phyloP scores from a whole-genome alignment of 2,113 vertebrate species.

The Channa maculata region DNA sequence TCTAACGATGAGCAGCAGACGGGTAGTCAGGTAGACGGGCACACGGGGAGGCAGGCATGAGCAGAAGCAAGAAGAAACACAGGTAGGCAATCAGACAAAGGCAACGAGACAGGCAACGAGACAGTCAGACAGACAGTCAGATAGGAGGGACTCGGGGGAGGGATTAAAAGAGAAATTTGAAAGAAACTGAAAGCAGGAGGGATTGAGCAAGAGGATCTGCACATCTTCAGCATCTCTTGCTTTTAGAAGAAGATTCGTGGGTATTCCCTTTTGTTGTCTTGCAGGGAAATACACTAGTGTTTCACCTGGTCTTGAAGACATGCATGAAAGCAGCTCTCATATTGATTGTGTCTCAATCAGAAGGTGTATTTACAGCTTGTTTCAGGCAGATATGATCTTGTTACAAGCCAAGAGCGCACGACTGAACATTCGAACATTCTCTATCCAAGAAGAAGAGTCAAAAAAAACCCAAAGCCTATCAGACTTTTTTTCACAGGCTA shows the following conservation, averaged over 20 bases:
- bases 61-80: conserved; percentile 26
- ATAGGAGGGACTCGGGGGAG: conserved; percentile 62
- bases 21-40: conserved; percentile 50
- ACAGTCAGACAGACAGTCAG: conserved; percentile 60
- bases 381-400: conserved; percentile 22
- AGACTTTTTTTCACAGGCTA: conserved; percentile 12
- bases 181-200: conserved; percentile 55
- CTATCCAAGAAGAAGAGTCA: conserved; percentile 16
- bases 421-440: conserved; percentile 28
- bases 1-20: conserved; percentile 55
- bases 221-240: conserved; percentile 29
- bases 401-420: not conserved
- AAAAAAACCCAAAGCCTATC: conserved; percentile 29
- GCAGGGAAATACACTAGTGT: conserved; percentile 40
- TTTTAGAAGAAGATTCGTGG: conserved; percentile 39
- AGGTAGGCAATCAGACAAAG: conserved; percentile 68
- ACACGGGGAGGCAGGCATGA: conserved; percentile 43
- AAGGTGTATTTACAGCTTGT: conserved; percentile 26
- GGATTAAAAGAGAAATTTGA: conserved; percentile 68
- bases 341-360: conserved; percentile 48
- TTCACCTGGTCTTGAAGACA: conserved; percentile 51
- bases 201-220: conserved; percentile 44
- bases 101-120: conserved; percentile 62
- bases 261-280: conserved; percentile 59
- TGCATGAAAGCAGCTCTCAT: conserved; percentile 39